Evolutionary conservation across 2,888 invertebrate species (phyloP).

Genomic region (Melanchra persicariae): DNA sequence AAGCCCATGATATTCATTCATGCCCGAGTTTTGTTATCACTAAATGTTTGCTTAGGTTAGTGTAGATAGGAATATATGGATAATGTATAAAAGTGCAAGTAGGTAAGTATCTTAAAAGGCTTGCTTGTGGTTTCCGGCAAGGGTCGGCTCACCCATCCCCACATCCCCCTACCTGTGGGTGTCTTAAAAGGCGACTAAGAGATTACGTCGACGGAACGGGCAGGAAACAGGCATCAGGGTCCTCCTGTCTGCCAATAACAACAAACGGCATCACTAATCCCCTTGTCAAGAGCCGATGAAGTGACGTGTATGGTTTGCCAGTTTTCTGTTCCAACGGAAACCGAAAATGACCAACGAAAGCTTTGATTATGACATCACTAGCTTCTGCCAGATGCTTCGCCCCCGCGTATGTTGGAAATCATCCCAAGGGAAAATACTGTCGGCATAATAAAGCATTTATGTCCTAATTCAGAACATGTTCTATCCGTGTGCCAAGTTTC

Average conservation of each 20-base stretch:
- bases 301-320: neutral
- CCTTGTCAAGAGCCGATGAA: neutral
- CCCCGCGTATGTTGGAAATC: too few relatives aligned
- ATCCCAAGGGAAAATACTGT: too few relatives aligned
- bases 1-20: too few relatives aligned
- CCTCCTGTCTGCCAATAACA: constrained; percentile 12
- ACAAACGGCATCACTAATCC: constrained; percentile 12
- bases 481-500: too few relatives aligned
- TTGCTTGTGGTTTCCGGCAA: constrained; percentile 17
- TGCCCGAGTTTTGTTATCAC: neutral
- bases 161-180: neutral
- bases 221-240: constrained; percentile 8
- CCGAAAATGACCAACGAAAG: neutral
- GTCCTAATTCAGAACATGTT: too few relatives aligned
- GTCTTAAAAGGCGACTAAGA: constrained; percentile 12
- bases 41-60: neutral
- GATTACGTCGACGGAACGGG: constrained; percentile 19
- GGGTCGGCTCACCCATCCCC: neutral
- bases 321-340: neutral
- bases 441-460: too few relatives aligned
- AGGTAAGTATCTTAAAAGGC: constrained; percentile 23
- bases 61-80: neutral
- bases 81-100: constrained; percentile 11
- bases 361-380: neutral
- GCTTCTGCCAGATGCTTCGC: too few relatives aligned